Base-by-base conservation (phyloP, 2,888 invertebrate genomes). In the Psococerastis gibbosa region DNA sequence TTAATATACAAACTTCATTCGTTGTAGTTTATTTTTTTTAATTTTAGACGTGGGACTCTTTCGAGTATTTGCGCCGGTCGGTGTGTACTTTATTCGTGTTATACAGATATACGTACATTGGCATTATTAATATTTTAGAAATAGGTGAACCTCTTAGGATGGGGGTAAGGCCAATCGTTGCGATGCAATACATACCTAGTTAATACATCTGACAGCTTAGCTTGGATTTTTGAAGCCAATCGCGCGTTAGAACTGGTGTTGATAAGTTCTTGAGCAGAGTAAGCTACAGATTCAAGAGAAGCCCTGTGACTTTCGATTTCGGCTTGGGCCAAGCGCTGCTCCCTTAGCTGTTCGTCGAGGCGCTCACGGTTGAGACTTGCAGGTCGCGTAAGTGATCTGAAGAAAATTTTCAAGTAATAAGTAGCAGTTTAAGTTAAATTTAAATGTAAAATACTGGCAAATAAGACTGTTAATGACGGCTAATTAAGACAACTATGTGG, bases 201-300 rank as follows among this genome's bases (percentile, higher is more conserved):
- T 47, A 80, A 81, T 2, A 92, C 81, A 54, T 92, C 91, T 51
- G 80, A 79, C n/a, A 92, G 68, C 53, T 91, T 80, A 45, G 76
- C 73, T 58, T 92, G 89, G 45, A 92, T 76, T 54, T 87, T 84
- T 63, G 85, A 88, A 1, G 89, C 88, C 45, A 89, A 78, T 31
- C 88, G 70, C 0, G 81, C 77, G 61, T 91, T 91, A 52, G 80
- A 80, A 0, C 85, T 79, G 35, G 75, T 78, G 1, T 72, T 65
- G 20, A 91, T 76, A 3, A 92, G 70, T 55, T 89, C 84, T 47
- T 78, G 70, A 0, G 89, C 88, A 9, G 78, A 77, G 41, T 75
- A 63, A 34, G 80, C 73, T 13, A 92, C 76, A 42, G 82, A 79
- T 55, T 81, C 84, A 22, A 94, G 76, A 52, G 85, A 83, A 11